Percentiles rank a stretch among this genome's conserved stretches.
phyloP scores from a whole-genome alignment of 2,797 vertebrate genomes.

The Pseudochromis fuscus region DNA sequence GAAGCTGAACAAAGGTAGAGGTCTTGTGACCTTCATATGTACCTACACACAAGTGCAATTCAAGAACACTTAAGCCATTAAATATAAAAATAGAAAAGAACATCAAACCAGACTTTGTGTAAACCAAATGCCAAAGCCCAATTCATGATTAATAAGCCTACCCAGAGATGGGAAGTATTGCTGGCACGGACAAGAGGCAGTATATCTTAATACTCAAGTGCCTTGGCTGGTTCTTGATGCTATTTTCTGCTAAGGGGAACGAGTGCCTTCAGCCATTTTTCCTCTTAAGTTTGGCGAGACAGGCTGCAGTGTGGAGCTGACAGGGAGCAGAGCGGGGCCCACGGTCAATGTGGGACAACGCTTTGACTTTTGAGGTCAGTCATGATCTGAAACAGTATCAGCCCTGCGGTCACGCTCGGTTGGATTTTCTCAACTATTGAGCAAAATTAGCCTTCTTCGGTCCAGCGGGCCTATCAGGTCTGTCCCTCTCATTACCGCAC shows the following conservation, averaged over 20 bases:
- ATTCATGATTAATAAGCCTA: conserved; percentile 60
- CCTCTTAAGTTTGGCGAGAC: conserved; percentile 44
- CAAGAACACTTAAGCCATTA: conserved; percentile 27
- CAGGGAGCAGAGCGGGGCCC: conserved; percentile 31
- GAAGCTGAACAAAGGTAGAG: not conserved
- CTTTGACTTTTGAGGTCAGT: conserved; percentile 47
- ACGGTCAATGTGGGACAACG: conserved; percentile 8
- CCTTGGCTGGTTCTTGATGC: conserved; percentile 36
- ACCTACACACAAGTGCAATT: conserved; percentile 14
- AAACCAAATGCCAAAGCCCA: conserved; percentile 36
- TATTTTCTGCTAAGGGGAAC: conserved; percentile 61
- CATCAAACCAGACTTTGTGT: conserved; percentile 30
- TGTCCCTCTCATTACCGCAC: conserved; percentile 52
- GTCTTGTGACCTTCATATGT: conserved; percentile 4
- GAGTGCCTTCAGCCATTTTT: conserved; percentile 54
- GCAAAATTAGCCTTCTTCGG: conserved; percentile 44
- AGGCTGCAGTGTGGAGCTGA: conserved; percentile 27
- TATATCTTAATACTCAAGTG: conserved; percentile 56
- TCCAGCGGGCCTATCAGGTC: conserved; percentile 29
- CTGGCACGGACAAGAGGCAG: conserved; percentile 48
- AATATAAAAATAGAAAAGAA: conserved; percentile 32
- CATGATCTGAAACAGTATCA: conserved; percentile 10
- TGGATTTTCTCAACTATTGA: conserved; percentile 26
- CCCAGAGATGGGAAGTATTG: conserved; percentile 43
- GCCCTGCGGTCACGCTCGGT: conserved; percentile 13